A percentile compares a stretch with the other conserved stretches of the same genome.
Conservation (phyloP, 1,140 invertebrate species). For the Drosophila arizonae region DNA sequence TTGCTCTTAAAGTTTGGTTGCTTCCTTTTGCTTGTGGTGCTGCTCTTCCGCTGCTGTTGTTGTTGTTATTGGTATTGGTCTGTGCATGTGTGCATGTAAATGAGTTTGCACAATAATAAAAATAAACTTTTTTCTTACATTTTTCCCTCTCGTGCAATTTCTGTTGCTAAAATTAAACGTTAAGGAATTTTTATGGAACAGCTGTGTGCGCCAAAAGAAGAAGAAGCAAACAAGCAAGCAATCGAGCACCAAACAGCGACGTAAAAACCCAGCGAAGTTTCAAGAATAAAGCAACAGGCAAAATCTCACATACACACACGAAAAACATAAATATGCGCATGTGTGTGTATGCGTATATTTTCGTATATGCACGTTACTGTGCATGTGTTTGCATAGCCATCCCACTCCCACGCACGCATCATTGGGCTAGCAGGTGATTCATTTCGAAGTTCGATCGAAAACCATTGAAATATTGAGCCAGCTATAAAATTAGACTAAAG, state of each 20-base stretch:
- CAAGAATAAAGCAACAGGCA: constrained; percentile 62
- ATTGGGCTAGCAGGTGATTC: constrained; percentile 39
- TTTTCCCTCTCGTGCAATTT: constrained; percentile 48
- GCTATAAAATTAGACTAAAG: constrained; percentile 8
- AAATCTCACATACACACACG: constrained; percentile 19
- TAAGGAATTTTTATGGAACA: constrained; percentile 58
- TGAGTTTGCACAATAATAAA: constrained; percentile 56
- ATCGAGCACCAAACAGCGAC: constrained; percentile 19
- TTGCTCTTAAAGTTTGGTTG: constrained; percentile 30
- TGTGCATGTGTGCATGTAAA: constrained; percentile 47
- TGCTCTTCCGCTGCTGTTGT: constrained; percentile 12
- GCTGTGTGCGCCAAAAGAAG: constrained; percentile 62
- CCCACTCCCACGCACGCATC: constrained; percentile 41
- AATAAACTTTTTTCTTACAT: constrained; percentile 52
- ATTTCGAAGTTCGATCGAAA: constrained; percentile 33
- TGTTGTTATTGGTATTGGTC: constrained; percentile 14
- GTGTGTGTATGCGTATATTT: background rate
- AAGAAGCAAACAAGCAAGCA: constrained; percentile 6
- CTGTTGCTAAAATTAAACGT: constrained; percentile 58
- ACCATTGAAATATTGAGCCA: constrained; percentile 28
- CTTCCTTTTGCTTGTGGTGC: constrained; percentile 28
- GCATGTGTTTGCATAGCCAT: constrained; percentile 32
- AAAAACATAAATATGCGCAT: constrained; percentile 12
- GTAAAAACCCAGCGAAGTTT: constrained; percentile 64
- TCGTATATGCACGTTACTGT: constrained; percentile 13